These are phyloP conservation scores for Cetonia aurata DNA, from an alignment of 2,888 invertebrate genomes.

Conservation along the genomic window DNA sequence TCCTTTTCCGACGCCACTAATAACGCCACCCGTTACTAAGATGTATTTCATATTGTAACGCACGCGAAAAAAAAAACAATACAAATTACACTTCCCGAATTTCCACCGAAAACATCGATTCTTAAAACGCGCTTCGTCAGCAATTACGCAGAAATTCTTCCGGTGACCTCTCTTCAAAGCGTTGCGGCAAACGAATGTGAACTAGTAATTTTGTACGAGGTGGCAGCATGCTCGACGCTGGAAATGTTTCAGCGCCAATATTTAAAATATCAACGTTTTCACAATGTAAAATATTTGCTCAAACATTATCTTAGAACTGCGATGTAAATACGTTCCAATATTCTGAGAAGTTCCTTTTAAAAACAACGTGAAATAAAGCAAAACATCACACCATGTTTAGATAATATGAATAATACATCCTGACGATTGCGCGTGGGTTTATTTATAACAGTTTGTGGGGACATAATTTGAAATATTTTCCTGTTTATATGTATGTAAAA, in stretches of 20 bases:
- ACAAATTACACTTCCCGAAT: not conserved
- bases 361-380: not conserved
- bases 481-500: too few species aligned
- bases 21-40: constrained; percentile 98
- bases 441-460: not conserved
- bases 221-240: too few species aligned
- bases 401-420: not conserved
- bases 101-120: not conserved
- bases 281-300: not conserved
- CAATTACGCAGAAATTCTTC: not conserved
- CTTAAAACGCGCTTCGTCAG: not conserved
- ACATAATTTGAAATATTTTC: too few species aligned
- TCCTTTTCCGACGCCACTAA: constrained; percentile 98
- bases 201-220: too few species aligned
- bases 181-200: not conserved
- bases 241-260: too few species aligned
- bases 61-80: not conserved
- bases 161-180: not conserved
- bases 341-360: not conserved
- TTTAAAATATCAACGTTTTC: too few species aligned
- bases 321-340: not conserved
- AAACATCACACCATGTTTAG: not conserved
- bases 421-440: not conserved
- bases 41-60: constrained; percentile 91
- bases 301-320: too few species aligned